Percentiles rank a stretch among this genome's conserved stretches.
phyloP scores from a whole-genome alignment of 2,797 vertebrate genomes.

The Cynopterus sphinx region DNA sequence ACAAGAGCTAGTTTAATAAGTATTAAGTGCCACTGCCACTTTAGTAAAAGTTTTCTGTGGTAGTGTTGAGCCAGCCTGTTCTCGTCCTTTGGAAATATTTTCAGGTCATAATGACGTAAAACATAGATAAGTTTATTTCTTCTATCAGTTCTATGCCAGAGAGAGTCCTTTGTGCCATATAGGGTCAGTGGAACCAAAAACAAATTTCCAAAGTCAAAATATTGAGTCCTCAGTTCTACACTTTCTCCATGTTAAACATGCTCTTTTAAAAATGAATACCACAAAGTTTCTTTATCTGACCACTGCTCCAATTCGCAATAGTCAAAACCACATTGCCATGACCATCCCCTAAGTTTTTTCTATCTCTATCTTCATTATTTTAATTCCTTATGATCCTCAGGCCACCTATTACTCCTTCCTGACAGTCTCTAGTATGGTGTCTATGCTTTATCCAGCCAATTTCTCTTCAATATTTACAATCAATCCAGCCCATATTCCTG shows the following conservation, averaged over 20 bases:
- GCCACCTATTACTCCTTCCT: not conserved
- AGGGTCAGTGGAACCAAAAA: not conserved
- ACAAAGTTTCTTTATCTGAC: not conserved
- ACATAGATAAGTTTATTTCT: not conserved
- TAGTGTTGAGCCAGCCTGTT: not conserved
- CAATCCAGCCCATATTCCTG: not conserved
- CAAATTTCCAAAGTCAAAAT: not conserved
- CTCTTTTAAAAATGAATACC: not conserved
- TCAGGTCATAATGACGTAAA: not conserved
- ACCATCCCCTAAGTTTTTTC: not conserved
- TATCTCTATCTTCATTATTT: not conserved
- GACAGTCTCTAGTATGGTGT: not conserved
- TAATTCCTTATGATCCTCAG: not conserved
- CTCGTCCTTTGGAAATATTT: not conserved
- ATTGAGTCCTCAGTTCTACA: not conserved
- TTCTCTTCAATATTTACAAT: not conserved
- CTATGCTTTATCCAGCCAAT: not conserved
- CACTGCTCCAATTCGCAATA: not conserved
- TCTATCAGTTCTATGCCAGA: not conserved
- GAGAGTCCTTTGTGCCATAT: not conserved
- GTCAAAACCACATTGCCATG: not conserved
- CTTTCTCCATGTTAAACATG: not conserved
- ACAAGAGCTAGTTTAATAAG: not conserved
- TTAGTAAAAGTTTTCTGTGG: not conserved
- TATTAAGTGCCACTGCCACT: not conserved